Evolutionary conservation across 1,140 invertebrate genomes (phyloP), one percentile per base, ranked within the genome.

Genomic region (Drosophila azteca): DNA sequence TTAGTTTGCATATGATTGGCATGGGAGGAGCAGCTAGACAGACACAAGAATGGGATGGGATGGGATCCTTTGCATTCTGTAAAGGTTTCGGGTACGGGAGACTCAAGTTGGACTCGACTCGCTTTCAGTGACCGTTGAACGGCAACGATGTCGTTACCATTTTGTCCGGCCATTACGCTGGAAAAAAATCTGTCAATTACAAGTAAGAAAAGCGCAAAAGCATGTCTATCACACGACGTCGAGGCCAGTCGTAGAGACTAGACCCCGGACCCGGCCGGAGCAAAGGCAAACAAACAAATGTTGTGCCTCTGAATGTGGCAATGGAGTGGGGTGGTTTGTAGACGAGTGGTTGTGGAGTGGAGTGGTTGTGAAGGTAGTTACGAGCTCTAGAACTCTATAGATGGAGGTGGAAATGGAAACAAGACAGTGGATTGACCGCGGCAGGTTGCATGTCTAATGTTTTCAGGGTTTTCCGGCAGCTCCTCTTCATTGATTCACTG

Each of bases 161-260:
- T 84, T 80, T 77, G 77, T 74, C 81, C 35, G 66, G 77, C 66
- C 79, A 75, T 83, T 79, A 79, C 69, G 75, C 41, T 79, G 74
- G 60, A 67, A 80, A 85, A 85, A 76, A 84, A 85, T 85, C 81
- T 84, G 81, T 84, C 81, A 84, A 84, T 84, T 85, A 84, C 76
- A 57, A 80, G 64, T 51, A 70, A 74, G 81, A 72, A 76, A 84
- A 85, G 81, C 81, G 77, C 77, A 84, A 84, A 85, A 84, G 82
- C 81, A 72, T 84, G 81, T 85, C 81, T 65, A 67, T 77, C 81
- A 77, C 73, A 75, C 57, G 39, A 24, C 22, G 69, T 51, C 51
- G 54, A 64, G 39, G 59, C 24, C 31, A n/a, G 43, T 44, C 13
- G n/a, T 8, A 20, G 43, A 57, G 66, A 26, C 17, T 20, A 20